These are phyloP conservation scores for Pseudococcus jackbeardsleyi DNA, from an alignment of 2,888 invertebrate species.

Conservation along the genomic window DNA sequence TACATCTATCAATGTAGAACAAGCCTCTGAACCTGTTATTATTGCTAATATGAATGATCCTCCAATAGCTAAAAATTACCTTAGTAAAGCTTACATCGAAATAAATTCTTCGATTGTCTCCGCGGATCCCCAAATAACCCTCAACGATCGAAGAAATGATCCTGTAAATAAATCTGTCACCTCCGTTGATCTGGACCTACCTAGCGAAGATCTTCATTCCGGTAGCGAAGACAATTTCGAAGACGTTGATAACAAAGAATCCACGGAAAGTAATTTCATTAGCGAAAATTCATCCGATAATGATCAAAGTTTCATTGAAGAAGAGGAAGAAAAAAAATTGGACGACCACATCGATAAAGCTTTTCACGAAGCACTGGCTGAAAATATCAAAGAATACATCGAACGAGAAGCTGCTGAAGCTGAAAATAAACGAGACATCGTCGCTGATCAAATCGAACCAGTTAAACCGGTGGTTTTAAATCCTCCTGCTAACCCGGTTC, in stretches of 20 bases:
- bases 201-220: not conserved
- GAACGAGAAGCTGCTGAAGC: not conserved
- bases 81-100: not conserved
- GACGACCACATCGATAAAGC: not conserved
- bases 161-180: not conserved
- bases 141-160: not conserved
- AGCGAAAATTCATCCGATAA: not conserved
- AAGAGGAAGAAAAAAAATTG: not conserved
- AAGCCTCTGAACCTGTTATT: not conserved
- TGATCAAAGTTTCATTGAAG: not conserved
- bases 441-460: not conserved
- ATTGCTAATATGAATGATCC: not conserved
- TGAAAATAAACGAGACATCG: not conserved
- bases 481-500: not conserved
- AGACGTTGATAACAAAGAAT: constrained; percentile 27
- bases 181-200: not conserved
- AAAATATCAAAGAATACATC: constrained; percentile 9
- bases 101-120: not conserved
- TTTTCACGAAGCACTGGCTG: constrained; percentile 8
- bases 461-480: not conserved
- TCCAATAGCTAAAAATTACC: not conserved
- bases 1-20: not conserved
- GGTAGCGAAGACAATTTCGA: not conserved
- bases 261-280: constrained; percentile 12
- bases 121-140: not conserved